Base-by-base conservation (phyloP, 2,888 invertebrate genomes). In the Catocala fraxini region DNA sequence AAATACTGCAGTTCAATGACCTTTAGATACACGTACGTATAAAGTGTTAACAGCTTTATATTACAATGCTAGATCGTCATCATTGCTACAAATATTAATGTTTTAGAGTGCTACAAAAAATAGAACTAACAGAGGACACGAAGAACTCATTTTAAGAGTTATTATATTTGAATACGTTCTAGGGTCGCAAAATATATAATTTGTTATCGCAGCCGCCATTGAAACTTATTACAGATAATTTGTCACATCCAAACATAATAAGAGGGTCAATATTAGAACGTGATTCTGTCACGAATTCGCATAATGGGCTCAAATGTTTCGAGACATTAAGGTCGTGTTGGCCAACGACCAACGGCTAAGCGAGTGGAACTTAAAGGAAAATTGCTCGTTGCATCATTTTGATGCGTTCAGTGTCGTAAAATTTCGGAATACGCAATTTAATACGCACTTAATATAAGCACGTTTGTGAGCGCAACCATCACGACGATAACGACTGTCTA, bases 291-390 rank as follows among this genome's bases (percentile, higher is more conserved):
- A 53, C 58, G 62, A 74, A 74, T 63, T 63, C 67, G 59, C 62
- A 74, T 68, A 74, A 73, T 75, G 59, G 64, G 47, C 60, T 69
- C 73, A 75, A 78, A 79, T 75, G 72, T 73, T 73, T 70, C 72
- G 49, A 72, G 58, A 47, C 82, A 88, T 86, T 88, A 87, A 84
- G 85, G 88, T 72, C 82, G 71, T 63, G 79, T 88, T 87, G 81
- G 73, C 72, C 78, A 85, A 87, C 75, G 71, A 75, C 71, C 73
- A 73, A 73, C 70, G 73, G 67, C 73, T 80, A 79, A 86, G 79
- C 76, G 82, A 85, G 73, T 84, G 82, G 82, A 87, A 83, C 83
- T 76, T 77, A 85, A 72, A 80, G 71, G 79, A 73, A 77, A 76
- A 80, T 83, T 83, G 73, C 66, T 65, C 68, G 65, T 78, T 75